Percentiles rank a stretch among this genome's conserved stretches.
Conservation (phyloP, 2,113 vertebrate genomes). For the Oreocharis arfaki region DNA sequence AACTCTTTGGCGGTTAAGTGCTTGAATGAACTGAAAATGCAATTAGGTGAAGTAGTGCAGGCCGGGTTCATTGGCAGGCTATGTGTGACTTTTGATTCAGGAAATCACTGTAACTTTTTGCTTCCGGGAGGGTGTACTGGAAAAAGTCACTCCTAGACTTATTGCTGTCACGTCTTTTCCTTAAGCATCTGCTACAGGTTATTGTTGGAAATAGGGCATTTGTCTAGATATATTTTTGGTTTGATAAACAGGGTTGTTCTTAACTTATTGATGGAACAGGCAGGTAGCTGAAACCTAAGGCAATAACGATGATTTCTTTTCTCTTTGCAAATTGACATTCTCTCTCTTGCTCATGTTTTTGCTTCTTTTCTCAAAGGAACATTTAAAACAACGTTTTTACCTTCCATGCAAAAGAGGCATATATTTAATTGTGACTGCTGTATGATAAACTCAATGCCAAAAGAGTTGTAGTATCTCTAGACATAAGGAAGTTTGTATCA, state of each 20-base stretch:
- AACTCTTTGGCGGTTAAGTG: rapidly evolving
- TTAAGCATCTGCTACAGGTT: background rate
- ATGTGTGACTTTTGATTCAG: background rate
- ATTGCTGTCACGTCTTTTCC: background rate
- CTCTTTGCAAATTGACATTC: background rate
- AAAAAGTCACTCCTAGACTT: background rate
- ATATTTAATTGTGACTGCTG: background rate
- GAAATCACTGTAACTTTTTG: background rate
- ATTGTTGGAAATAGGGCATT: background rate
- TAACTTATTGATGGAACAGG: background rate
- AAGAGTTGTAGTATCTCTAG: rapidly evolving
- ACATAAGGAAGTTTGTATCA: background rate
- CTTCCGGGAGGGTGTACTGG: background rate
- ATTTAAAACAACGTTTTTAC: background rate
- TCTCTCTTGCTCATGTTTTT: background rate
- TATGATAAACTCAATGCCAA: background rate
- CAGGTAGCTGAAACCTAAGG: background rate
- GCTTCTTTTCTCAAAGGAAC: background rate
- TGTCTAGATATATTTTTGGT: background rate
- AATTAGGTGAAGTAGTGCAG: background rate
- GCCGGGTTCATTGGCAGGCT: background rate
- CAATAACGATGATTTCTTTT: background rate
- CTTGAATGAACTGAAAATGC: background rate
- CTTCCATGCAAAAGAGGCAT: background rate
- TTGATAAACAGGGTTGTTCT: background rate